Base-by-base conservation (phyloP, 2,113 vertebrate species). In the Arenaria interpres region DNA sequence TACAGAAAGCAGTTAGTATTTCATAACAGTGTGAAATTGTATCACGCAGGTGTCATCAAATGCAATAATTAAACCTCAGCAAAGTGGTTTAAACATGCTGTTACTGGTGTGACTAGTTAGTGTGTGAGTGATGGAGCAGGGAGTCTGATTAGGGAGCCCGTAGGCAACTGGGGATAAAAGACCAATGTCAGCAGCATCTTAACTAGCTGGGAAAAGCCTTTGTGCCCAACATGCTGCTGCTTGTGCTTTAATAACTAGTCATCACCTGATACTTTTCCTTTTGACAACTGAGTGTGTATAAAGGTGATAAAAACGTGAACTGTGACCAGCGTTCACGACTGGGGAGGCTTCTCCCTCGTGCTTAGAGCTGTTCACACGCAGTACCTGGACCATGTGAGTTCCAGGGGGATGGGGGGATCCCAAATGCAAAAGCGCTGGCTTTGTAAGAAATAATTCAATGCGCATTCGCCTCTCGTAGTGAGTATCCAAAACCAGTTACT, bases 181-280 rank as follows among this genome's bases (percentile, higher is more conserved):
- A n/a, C 46, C 68, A 46, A 6, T 72, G 90, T 94, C 85, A 92
- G 89, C 84, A 85, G 51, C 89, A 28, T 20, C 69, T 41, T 39
- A 73, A 78, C 19, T 71, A 72, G 71, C 56, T 88, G 78, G 81
- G 54, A 17, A 81, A 63, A 72, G 60, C 51, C 79, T 86, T 18
- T 30, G 45, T 77, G 86, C 83, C 77, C 76, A 95, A 74, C 93
- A 35, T 91, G 96, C 93, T 90, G 90, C 66, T 94, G 14, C 97
- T 94, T 96, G 97, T 89, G 67, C 53, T 67, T 33, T 76, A 78
- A 62, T 72, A 83, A 67, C 82, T 62, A 90, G 85, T 94, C 84
- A 23, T 74, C 72, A 57, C 48, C 82, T 67, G 25, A 8, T 50
- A 2, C 54, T 73, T 76, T 39, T 54, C 20, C 59, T 76, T 41